Conservation (phyloP, 2,888 invertebrate species). For the Peribatodes rhomboidaria region DNA sequence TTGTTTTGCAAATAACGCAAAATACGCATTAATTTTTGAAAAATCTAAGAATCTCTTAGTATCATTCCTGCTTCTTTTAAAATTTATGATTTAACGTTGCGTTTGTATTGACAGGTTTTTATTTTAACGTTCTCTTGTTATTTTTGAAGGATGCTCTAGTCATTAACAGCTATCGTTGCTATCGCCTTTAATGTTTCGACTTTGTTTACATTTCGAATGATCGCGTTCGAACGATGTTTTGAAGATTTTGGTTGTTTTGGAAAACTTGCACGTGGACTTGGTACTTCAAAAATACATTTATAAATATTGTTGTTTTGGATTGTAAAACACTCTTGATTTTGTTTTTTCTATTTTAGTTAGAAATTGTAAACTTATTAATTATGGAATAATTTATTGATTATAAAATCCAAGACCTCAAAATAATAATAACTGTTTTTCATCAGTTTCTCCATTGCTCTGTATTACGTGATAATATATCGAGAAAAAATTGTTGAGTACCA, state of each 20-base stretch:
- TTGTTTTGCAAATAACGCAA: neutral
- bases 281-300: too few species aligned
- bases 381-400: too few species aligned
- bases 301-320: too few species aligned
- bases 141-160: slow-evolving; percentile 3
- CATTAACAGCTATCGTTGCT: slow-evolving; percentile 8
- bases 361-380: too few species aligned
- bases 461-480: neutral
- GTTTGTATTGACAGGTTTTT: neutral
- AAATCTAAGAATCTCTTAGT: neutral
- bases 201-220: slow-evolving; percentile 12
- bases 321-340: too few species aligned
- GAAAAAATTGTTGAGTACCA: neutral
- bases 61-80: neutral
- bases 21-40: neutral
- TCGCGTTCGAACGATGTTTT: neutral
- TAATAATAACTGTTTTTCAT: neutral
- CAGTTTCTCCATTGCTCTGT: neutral
- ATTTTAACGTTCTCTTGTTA: slow-evolving; percentile 12
- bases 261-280: too few species aligned
- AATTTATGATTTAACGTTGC: neutral
- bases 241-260: too few species aligned
- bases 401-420: too few species aligned
- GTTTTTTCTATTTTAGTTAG: too few species aligned
- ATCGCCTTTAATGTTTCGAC: neutral